phyloP scores from a whole-genome alignment of 2,113 vertebrate genomes.

The Prionailurus bengalensis region DNA sequence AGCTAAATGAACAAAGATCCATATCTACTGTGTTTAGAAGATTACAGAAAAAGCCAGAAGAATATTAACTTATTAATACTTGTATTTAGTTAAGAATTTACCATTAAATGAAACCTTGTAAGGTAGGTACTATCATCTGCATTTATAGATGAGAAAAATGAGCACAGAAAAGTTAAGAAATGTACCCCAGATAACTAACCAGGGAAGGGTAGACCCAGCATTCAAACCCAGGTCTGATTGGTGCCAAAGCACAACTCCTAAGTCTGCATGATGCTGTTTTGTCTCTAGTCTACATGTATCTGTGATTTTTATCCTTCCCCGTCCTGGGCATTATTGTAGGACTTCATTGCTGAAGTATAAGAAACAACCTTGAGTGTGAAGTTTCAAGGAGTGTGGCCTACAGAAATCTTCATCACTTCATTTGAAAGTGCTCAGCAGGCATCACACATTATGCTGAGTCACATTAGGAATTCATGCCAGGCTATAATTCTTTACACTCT shows the following conservation, averaged over 20 bases:
- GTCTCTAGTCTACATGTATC: background rate
- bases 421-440: conserved; percentile 1
- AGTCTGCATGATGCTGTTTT: background rate
- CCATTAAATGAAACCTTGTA: background rate
- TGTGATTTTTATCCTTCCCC: background rate
- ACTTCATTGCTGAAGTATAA: conserved; percentile 7
- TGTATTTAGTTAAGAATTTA: background rate
- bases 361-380: conserved; percentile 63
- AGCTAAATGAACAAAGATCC: background rate
- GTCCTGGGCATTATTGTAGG: background rate
- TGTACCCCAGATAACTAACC: background rate
- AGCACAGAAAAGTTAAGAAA: background rate
- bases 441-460: conserved; percentile 51
- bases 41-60: background rate
- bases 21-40: background rate
- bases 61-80: background rate
- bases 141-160: background rate
- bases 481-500: conserved; percentile 55
- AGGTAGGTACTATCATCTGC: background rate
- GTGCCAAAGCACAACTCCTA: background rate
- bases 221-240: background rate
- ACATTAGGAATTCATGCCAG: conserved; percentile 60
- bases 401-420: conserved; percentile 42
- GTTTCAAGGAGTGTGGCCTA: conserved; percentile 8
- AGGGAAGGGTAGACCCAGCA: background rate